Conservation (phyloP, 2,888 invertebrate species). For the Lissocephala sabroskyi region DNA sequence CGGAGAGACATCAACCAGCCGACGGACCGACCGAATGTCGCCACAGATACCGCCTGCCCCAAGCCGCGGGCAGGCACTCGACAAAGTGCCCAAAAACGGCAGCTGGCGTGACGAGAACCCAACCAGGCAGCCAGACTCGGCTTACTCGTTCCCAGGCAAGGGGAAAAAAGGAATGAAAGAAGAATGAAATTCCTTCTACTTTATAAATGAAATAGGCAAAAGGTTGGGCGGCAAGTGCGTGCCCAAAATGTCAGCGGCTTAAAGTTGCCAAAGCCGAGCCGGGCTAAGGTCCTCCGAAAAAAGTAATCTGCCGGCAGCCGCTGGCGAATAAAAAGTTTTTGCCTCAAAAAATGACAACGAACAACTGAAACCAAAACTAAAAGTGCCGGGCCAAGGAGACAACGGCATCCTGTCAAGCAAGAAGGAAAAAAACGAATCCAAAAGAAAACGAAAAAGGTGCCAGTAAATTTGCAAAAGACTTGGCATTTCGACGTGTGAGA, state of each 20-base stretch:
- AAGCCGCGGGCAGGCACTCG: neutral
- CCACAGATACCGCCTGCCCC: neutral
- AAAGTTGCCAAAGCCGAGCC: conserved; percentile 42
- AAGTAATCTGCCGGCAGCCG: conserved; percentile 55
- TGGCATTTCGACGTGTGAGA: conserved; percentile 3
- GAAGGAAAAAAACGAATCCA: conserved; percentile 3
- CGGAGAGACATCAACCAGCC: neutral
- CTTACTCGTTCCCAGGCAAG: conserved; percentile 9
- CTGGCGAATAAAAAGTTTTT: conserved; percentile 48
- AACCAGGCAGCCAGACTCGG: conserved; percentile 2
- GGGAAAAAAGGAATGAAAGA: conserved; percentile 3
- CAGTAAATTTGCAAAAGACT: conserved; percentile 34
- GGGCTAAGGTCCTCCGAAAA: conserved; percentile 14
- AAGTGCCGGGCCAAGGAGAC: conserved; percentile 43
- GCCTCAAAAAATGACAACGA: too few species aligned
- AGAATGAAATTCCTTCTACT: conserved; percentile 4
- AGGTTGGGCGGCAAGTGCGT: conserved; percentile 35
- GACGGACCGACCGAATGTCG: too few species aligned
- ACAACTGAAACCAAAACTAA: conserved; percentile 40
- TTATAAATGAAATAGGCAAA: too few species aligned
- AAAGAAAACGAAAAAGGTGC: conserved; percentile 23
- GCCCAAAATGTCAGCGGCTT: conserved; percentile 60
- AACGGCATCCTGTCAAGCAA: neutral
- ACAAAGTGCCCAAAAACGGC: neutral
- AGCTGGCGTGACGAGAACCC: too few species aligned